Evolutionary conservation across 2,888 invertebrate species (phyloP), one percentile per base, ranked within the genome.

Genomic region (Parochlus steinenii): DNA sequence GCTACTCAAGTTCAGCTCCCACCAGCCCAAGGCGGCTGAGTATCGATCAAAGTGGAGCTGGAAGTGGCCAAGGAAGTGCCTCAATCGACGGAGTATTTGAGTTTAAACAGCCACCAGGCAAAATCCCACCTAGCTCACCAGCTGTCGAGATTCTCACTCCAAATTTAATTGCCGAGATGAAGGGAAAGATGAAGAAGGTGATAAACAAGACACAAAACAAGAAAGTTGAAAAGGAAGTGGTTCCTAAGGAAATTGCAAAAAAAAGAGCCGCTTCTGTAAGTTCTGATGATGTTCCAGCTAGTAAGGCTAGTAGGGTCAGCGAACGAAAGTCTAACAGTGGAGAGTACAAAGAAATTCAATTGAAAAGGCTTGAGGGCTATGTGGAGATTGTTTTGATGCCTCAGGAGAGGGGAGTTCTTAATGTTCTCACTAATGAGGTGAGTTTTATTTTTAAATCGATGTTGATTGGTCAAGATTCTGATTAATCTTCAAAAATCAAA

Each of bases 1-100:
- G 81, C 1, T 79, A 78, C 50, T 80, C 80, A 0, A 76, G 76
- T 48, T 67, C 69, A 3, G 71, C 75, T 10, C 28, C 28, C 18
- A 65, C 69, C 56, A 75, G 75, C 47, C 69, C 71, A 2, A 60
- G 69, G 17, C 63, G 74, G 5, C 55, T 71, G 11, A 72, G 72
- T 47, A 59, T 64, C 6, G 68, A 64, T 19, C 43, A 54, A 31
- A 47, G 44, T 40, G 38, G 41, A 17, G 47, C 18, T 42, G 33
- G 20, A 44, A 44, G 30, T 43, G 36, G 29, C 43, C 45, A 22
- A 37, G 39, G 30, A 33, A 25, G 16, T 10, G 26, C 28, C 16
- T 14, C 41, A 40, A 43, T 8, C 31, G 34, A 4, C 5, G 46
- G 46, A 39, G 43, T 48, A 8, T 59, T 58, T 39, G 53, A 56